A percentile compares a stretch with the other conserved stretches of the same genome.
Evolutionary conservation across 2,797 vertebrate genomes (phyloP).

Genomic region (Spatula clypeata): DNA sequence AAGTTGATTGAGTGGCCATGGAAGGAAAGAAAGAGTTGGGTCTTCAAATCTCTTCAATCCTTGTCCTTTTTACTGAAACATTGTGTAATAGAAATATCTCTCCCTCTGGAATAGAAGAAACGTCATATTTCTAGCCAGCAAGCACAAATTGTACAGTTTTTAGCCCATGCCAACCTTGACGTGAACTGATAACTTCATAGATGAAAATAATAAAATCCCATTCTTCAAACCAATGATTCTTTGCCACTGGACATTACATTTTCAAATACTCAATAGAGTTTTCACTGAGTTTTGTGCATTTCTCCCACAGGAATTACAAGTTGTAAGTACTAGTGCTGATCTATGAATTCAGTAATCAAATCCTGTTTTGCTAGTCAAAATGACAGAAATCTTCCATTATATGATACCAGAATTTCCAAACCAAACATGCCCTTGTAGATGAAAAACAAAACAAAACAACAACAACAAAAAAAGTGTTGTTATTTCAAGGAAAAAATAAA

Average conservation of each 20-base stretch:
- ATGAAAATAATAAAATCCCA: not conserved
- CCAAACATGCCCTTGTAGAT: not conserved
- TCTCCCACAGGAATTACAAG: not conserved
- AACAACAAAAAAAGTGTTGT: not conserved
- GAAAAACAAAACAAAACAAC: not conserved
- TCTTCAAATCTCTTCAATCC: not conserved
- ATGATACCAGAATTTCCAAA: not conserved
- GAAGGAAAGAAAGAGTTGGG: not conserved
- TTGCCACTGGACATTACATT: not conserved
- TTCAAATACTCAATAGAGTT: not conserved
- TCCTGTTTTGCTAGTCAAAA: not conserved
- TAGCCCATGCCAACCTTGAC: not conserved
- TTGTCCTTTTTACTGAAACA: not conserved
- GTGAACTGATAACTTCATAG: not conserved
- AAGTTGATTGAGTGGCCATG: not conserved
- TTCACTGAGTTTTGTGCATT: not conserved
- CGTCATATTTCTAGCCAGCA: not conserved
- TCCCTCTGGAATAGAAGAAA: not conserved
- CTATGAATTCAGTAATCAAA: not conserved
- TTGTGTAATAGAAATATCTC: not conserved
- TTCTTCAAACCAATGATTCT: not conserved
- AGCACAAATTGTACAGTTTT: fast-evolving
- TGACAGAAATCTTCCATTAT: not conserved
- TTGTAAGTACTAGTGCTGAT: not conserved
- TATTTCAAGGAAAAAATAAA: not conserved